These are phyloP conservation scores for Ammospiza nelsoni DNA, from an alignment of 2,113 vertebrate genomes.

Conservation along the genomic window DNA sequence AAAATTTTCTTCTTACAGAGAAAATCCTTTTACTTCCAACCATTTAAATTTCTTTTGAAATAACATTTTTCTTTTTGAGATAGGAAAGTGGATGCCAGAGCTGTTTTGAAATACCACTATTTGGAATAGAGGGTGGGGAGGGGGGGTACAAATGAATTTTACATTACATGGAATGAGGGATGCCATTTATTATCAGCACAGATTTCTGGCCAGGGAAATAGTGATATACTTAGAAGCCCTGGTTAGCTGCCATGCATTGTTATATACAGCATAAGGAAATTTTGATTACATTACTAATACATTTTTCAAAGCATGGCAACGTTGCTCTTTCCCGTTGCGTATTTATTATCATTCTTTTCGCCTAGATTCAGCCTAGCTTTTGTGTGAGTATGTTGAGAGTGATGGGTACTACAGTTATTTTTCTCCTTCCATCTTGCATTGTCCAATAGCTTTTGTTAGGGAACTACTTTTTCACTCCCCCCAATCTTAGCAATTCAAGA, in stretches of 20 bases:
- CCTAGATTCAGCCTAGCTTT: background rate
- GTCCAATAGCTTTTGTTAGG: background rate
- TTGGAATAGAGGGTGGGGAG: background rate
- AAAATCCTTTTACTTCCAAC: background rate
- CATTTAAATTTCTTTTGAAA: background rate
- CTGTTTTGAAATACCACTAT: background rate
- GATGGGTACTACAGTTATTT: background rate
- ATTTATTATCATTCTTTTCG: slow-evolving; percentile 27
- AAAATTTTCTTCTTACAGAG: background rate
- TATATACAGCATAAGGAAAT: background rate
- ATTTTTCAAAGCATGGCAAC: slow-evolving; percentile 20
- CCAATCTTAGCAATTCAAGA: background rate
- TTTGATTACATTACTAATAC: background rate
- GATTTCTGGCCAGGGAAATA: background rate
- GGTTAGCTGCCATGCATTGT: background rate
- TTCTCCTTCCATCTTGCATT: background rate
- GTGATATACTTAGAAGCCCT: background rate
- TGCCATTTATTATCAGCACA: background rate
- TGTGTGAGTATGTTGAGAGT: background rate
- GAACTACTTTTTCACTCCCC: background rate
- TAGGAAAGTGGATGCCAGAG: background rate
- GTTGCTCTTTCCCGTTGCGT: background rate
- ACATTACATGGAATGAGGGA: background rate
- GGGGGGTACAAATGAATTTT: background rate
- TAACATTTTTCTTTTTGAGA: background rate